Percentiles rank a stretch among this genome's conserved stretches.
These are phyloP conservation scores for Pseudomugil gertrudae DNA, from an alignment of 2,797 vertebrate species.

Conservation along the genomic window DNA sequence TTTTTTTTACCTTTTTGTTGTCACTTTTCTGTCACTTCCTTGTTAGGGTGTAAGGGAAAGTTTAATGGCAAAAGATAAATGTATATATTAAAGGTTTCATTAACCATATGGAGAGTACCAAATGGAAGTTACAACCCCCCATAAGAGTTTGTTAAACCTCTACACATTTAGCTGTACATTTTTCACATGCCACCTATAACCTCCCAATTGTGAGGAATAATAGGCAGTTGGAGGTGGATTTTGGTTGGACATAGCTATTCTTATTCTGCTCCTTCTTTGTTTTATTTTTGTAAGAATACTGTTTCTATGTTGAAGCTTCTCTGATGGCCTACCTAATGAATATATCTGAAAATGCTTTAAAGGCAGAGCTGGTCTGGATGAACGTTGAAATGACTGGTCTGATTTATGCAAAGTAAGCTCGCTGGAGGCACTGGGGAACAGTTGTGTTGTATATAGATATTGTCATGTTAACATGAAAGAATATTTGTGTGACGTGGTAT, in stretches of 20 bases:
- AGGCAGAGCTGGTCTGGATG: not conserved
- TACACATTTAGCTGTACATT: not conserved
- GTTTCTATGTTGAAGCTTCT: not conserved
- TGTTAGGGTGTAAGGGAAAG: not conserved
- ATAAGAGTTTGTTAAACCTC: not conserved
- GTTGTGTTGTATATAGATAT: not conserved
- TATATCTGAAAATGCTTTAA: slow-evolving; percentile 9
- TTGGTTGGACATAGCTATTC: not conserved
- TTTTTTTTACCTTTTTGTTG: too few relatives aligned
- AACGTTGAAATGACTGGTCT: not conserved
- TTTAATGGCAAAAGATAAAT: too few relatives aligned
- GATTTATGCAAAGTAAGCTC: not conserved
- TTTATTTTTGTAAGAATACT: not conserved
- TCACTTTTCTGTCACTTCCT: too few relatives aligned
- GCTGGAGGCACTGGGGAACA: not conserved
- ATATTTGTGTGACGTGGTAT: slow-evolving; percentile 3
- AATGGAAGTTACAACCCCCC: not conserved
- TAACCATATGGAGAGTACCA: too few relatives aligned
- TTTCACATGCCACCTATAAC: not conserved
- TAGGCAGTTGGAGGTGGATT: not conserved
- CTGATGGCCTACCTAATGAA: not conserved
- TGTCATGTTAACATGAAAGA: slow-evolving; percentile 7
- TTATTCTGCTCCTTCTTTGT: not conserved
- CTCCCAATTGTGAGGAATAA: not conserved
- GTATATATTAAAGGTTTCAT: too few relatives aligned